These are phyloP conservation scores for Drosophila anomalipes DNA, from an alignment of 2,888 invertebrate species.

Conservation along the genomic window DNA sequence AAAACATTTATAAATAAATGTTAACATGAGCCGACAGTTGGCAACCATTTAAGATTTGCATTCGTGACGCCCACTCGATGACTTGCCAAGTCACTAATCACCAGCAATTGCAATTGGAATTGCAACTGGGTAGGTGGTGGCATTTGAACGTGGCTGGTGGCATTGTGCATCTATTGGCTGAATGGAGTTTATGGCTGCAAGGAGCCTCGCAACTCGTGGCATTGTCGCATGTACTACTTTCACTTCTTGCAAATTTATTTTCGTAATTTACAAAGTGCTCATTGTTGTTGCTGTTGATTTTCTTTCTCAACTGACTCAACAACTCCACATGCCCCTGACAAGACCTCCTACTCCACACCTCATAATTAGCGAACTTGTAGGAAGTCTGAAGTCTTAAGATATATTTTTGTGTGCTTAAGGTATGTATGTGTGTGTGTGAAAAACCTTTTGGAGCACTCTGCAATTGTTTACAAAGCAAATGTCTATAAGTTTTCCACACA, in stretches of 20 bases:
- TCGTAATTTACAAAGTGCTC: constrained; percentile 49
- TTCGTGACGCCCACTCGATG: constrained; percentile 42
- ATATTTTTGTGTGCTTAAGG: constrained; percentile 10
- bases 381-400: constrained; percentile 1
- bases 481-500: constrained; percentile 27
- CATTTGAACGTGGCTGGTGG: constrained; percentile 43
- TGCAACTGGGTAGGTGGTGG: background rate
- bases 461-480: constrained; percentile 39
- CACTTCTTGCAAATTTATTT: constrained; percentile 68
- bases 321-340: constrained; percentile 6
- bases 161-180: constrained; percentile 21
- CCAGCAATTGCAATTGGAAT: constrained; percentile 11
- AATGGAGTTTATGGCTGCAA: constrained; percentile 4
- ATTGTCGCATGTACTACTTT: constrained; percentile 56
- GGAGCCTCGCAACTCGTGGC: background rate
- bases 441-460: constrained; percentile 22
- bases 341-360: background rate
- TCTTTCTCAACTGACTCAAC: constrained; percentile 31
- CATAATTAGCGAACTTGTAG: constrained; percentile 23
- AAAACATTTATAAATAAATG: constrained; percentile 46
- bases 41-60: constrained; percentile 11
- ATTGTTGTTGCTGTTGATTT: constrained; percentile 21
- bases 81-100: constrained; percentile 5
- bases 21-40: constrained; percentile 32
- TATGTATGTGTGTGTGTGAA: constrained; percentile 24